phyloP scores from a whole-genome alignment of 2,113 vertebrate species.

The Albula goreensis region DNA sequence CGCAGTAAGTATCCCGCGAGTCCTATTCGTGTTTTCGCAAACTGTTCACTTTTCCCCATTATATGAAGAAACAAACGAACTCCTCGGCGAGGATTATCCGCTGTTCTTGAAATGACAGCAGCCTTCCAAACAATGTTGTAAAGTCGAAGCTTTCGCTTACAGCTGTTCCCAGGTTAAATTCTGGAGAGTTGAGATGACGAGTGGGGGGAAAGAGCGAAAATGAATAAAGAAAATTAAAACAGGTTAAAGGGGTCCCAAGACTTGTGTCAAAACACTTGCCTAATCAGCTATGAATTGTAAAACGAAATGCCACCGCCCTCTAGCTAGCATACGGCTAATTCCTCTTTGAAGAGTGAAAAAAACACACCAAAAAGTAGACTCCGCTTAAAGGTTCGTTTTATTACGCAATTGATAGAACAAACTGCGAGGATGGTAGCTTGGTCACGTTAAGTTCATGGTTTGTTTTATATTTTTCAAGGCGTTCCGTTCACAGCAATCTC shows the following conservation, averaged over 20 bases:
- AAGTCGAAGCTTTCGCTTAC: slow-evolving; percentile 13
- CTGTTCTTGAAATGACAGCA: slow-evolving; percentile 16
- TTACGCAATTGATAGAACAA: slow-evolving; percentile 9
- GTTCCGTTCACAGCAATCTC: slow-evolving; percentile 20
- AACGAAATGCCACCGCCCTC: slow-evolving; percentile 69
- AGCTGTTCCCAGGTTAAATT: not conserved
- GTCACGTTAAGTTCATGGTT: slow-evolving; percentile 22
- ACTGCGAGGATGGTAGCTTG: not conserved
- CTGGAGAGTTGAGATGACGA: slow-evolving; percentile 8
- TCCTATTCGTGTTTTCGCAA: slow-evolving; percentile 79
- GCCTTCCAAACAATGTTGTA: not conserved
- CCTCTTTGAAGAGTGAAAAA: slow-evolving; percentile 27
- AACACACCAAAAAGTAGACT: slow-evolving; percentile 28
- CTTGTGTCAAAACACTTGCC: slow-evolving; percentile 51
- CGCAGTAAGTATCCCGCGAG: slow-evolving; percentile 72
- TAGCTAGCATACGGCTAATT: slow-evolving; percentile 44
- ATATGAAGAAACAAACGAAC: slow-evolving; percentile 39
- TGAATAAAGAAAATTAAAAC: slow-evolving; percentile 11
- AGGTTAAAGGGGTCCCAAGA: slow-evolving; percentile 48
- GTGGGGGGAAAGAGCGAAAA: slow-evolving; percentile 27
- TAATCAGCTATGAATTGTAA: slow-evolving; percentile 44
- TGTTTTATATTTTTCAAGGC: slow-evolving; percentile 15
- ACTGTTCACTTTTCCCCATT: slow-evolving; percentile 82
- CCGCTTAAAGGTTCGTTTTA: slow-evolving; percentile 24
- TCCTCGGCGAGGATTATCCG: slow-evolving; percentile 40